These are phyloP conservation scores for Oithona nana DNA, from an alignment of 2,888 invertebrate genomes.

Conservation along the genomic window DNA sequence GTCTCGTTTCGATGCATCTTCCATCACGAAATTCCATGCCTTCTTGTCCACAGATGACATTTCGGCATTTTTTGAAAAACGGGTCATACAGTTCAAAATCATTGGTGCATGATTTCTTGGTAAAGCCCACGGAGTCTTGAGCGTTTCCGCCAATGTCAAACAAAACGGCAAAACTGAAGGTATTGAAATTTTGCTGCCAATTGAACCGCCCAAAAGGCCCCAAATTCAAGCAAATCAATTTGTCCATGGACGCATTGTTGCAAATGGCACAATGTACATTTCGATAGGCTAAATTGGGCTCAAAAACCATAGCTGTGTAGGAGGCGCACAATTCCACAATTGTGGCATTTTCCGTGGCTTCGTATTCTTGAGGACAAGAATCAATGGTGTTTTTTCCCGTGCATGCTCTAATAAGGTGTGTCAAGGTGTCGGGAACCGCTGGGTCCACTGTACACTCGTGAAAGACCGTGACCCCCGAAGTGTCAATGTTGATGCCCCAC, in stretches of 20 bases:
- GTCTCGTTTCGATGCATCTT: constrained; percentile 22
- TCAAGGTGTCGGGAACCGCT: constrained; percentile 26
- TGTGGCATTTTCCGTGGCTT: constrained; percentile 21
- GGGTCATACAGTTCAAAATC: constrained; percentile 29
- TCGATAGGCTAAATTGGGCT: constrained; percentile 25
- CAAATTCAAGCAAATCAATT: constrained; percentile 24
- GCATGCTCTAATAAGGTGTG: constrained; percentile 28
- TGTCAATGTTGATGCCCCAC: constrained; percentile 26
- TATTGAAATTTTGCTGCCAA: constrained; percentile 26
- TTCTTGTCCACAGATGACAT: constrained; percentile 26
- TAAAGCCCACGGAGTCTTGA: constrained; percentile 23
- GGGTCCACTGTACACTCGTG: constrained; percentile 29
- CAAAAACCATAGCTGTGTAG: constrained; percentile 30
- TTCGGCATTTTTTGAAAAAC: constrained; percentile 30
- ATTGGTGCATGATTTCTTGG: constrained; percentile 20
- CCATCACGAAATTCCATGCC: constrained; percentile 24
- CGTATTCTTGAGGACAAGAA: constrained; percentile 1
- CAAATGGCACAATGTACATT: constrained; percentile 33
- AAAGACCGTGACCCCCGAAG: constrained; percentile 23
- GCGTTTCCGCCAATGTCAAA: constrained; percentile 27
- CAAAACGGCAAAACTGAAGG: constrained; percentile 29
- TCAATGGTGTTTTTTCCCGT: constrained; percentile 19
- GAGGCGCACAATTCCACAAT: constrained; percentile 27
- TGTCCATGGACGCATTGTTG: constrained; percentile 28
- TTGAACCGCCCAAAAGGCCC: constrained; percentile 21